Evolutionary conservation across 1,140 invertebrate species (phyloP).

Genomic region (Eueides isabella): DNA sequence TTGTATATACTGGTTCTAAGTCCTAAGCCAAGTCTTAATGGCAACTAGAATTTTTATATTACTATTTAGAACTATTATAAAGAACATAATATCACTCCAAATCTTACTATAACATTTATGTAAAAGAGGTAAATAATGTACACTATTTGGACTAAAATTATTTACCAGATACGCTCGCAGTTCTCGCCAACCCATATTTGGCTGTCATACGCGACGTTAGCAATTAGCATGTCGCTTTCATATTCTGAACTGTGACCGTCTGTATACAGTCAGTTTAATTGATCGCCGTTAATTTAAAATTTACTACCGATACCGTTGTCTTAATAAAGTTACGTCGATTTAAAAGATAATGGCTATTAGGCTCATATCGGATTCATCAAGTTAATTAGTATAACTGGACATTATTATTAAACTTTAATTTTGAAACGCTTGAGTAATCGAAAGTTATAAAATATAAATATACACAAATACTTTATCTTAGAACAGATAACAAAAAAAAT

Average conservation of each 20-base stretch:
- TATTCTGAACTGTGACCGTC: constrained; percentile 31
- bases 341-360: constrained; percentile 30
- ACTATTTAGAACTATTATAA: too few relatives aligned
- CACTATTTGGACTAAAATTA: not conserved
- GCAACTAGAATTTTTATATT: not conserved
- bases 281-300: constrained; percentile 48
- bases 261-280: constrained; percentile 52
- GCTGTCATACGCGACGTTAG: constrained; percentile 4
- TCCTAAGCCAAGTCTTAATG: not conserved
- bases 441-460: not conserved
- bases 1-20: not conserved
- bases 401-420: not conserved
- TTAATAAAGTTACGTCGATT: constrained; percentile 35
- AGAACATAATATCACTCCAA: too few relatives aligned
- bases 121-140: not conserved
- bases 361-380: constrained; percentile 13
- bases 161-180: not conserved
- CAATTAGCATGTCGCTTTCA: constrained; percentile 4
- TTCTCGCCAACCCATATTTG: not conserved
- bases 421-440: not conserved
- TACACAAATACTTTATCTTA: too few relatives aligned
- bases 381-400: constrained; percentile 21
- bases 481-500: not conserved
- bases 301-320: constrained; percentile 43
- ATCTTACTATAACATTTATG: not conserved